phyloP scores from a whole-genome alignment of 1,140 invertebrate genomes.

The Zaprionus lachaisei region DNA sequence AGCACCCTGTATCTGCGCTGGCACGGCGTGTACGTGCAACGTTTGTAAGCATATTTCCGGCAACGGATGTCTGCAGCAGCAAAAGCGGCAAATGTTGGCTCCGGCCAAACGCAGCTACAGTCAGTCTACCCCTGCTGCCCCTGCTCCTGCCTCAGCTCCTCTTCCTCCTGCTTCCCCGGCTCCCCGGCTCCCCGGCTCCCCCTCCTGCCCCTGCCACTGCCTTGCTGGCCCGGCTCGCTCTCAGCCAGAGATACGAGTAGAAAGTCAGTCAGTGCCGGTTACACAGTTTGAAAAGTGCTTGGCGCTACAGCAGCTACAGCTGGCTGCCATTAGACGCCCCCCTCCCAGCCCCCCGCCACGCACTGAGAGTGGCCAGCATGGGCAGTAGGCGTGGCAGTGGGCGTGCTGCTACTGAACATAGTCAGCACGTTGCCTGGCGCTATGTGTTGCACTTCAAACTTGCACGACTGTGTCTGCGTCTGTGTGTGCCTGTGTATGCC shows the following conservation, averaged over 20 bases:
- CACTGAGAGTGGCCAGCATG: background rate
- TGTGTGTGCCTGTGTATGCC: constrained; percentile 29
- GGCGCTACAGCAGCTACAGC: constrained; percentile 60
- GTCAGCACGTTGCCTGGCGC: constrained; percentile 45
- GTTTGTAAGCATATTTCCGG: constrained; percentile 81
- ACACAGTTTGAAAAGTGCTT: constrained; percentile 80
- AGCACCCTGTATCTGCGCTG: constrained; percentile 54
- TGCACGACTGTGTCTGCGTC: background rate
- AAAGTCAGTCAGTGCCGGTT: constrained; percentile 82
- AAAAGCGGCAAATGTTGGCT: constrained; percentile 68
- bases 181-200: background rate
- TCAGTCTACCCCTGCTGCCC: constrained; percentile 19
- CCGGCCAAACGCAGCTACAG: constrained; percentile 68
- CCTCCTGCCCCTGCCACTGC: background rate
- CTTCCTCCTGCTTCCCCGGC: background rate
- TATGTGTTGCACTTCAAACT: constrained; percentile 74
- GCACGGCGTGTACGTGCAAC: constrained; percentile 42
- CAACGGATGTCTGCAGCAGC: constrained; percentile 70
- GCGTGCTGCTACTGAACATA: constrained; percentile 38
- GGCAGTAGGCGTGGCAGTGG: constrained; percentile 1
- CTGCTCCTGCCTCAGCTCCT: background rate
- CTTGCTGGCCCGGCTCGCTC: constrained; percentile 41
- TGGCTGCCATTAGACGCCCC: constrained; percentile 64
- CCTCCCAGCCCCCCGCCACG: background rate
- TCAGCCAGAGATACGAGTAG: constrained; percentile 52